Conservation (phyloP, 2,888 invertebrate genomes). For the Hesperia comma region DNA sequence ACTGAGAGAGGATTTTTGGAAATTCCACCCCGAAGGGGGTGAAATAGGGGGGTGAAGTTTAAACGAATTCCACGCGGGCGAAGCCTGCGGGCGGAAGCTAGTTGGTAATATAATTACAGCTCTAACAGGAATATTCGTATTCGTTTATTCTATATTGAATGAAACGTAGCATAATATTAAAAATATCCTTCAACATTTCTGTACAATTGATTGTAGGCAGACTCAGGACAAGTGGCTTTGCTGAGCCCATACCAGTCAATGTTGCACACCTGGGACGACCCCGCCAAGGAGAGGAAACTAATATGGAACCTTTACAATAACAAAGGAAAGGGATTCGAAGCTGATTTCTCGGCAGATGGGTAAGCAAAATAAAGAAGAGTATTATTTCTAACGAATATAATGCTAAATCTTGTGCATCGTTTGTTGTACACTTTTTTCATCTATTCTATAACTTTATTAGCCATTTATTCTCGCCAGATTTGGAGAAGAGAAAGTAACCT, state of each 20-base stretch:
- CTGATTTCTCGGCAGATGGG: constrained; percentile 89
- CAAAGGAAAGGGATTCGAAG: constrained; percentile 88
- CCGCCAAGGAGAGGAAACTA: constrained; percentile 87
- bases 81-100: too few species aligned
- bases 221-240: constrained; percentile 86
- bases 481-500: constrained; percentile 89
- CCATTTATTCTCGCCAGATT: constrained; percentile 62
- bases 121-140: too few species aligned
- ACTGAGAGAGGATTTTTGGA: too few species aligned
- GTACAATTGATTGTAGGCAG: constrained; percentile 42
- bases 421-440: neutral
- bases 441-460: neutral
- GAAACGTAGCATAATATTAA: too few species aligned
- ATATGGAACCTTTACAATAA: constrained; percentile 93
- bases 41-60: too few species aligned
- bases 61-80: too few species aligned
- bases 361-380: constrained; percentile 50
- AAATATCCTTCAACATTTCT: neutral
- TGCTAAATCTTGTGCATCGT: neutral
- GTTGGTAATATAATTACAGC: too few species aligned
- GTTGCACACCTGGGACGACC: constrained; percentile 94
- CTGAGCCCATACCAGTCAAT: constrained; percentile 90
- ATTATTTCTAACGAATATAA: constrained; percentile 59
- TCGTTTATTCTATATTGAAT: too few species aligned
- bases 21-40: too few species aligned